Base-by-base conservation (phyloP, 2,888 invertebrate species). In the Eupithecia tripunctaria region DNA sequence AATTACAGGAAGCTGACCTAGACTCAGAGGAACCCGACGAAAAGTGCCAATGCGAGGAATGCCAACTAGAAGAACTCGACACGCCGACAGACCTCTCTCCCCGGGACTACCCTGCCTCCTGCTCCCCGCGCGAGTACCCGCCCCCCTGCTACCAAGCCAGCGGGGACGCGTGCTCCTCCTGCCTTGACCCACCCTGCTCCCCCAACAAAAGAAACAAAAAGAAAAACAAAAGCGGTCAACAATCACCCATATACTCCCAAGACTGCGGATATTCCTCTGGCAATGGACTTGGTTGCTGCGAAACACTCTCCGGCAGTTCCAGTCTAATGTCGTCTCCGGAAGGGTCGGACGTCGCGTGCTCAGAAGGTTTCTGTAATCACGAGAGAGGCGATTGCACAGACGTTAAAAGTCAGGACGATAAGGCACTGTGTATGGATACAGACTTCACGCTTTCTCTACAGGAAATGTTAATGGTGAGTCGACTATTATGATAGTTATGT, bases 251-350 rank as follows among this genome's bases (percentile, higher is more conserved):
- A 84, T 96, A 96, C 85, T 96, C 96, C 60, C 96, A 97, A 87
- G 98, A 98, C 91, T 97, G 97, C 84, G 98, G 98, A 59, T 98
- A 98, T 88, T 97, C 97, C 27, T 98, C 98, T 15, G 98, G 97
- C 76, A 96, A 96, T 80, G 97, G 97, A 84, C 96, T 96, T 72
- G 96, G 96, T 67, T 96, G 95, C 86, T 96, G 96, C 83, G 96
- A 96, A 80, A 96, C 96, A 47, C 95, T 96, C 73, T 96, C 96
- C 10, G 95, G 96, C 60, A 96, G 96, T 68, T 97, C 97, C 29
- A 98, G 98, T 80, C 95, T 97, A 75, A 96, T 97, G 80, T 98
- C 97, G 86, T 97, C 98, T 5, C 97, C 98, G 0, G 98, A 98
- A 85, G 98, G 98, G 41, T 98, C 98, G 0, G 98, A 98, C 86